A percentile compares a stretch with the other conserved stretches of the same genome.
Evolutionary conservation across 2,888 invertebrate genomes (phyloP).

Genomic region (Athetis lepigone): DNA sequence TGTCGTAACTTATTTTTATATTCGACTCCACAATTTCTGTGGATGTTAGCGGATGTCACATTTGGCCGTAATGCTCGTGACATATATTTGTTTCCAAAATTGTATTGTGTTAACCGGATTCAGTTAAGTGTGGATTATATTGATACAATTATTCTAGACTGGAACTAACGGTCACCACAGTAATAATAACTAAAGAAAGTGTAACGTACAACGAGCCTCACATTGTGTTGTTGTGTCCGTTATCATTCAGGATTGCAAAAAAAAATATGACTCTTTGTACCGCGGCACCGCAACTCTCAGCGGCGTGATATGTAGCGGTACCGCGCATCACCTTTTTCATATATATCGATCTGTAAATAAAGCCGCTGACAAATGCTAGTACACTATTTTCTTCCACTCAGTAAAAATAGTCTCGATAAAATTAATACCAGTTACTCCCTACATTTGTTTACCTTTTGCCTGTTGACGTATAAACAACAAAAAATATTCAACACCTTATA

Average conservation of each 20-base stretch:
- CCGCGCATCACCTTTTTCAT: too few relatives aligned
- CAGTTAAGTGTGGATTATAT: constrained; percentile 20
- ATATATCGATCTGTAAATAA: too few relatives aligned
- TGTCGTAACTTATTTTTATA: constrained; percentile 72
- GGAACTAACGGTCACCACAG: background rate
- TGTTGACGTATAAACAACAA: background rate
- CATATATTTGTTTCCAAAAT: constrained; percentile 53
- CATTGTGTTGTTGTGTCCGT: too few relatives aligned
- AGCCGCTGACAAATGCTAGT: too few relatives aligned
- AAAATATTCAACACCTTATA: background rate
- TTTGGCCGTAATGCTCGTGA: constrained; percentile 53
- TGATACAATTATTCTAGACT: background rate
- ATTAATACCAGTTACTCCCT: background rate
- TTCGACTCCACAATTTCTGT: constrained; percentile 64
- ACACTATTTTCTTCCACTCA: too few relatives aligned
- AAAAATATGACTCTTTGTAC: too few relatives aligned
- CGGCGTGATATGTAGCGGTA: too few relatives aligned
- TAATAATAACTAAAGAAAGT: too few relatives aligned
- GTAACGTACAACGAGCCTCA: too few relatives aligned
- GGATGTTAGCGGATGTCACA: constrained; percentile 58
- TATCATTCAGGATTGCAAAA: too few relatives aligned
- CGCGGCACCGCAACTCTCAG: too few relatives aligned
- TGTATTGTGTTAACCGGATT: constrained; percentile 38
- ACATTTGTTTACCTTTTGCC: background rate
- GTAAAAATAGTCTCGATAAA: too few relatives aligned